Evolutionary conservation across 2,888 invertebrate species (phyloP).

Genomic region (Leptarthrus brevirostris): DNA sequence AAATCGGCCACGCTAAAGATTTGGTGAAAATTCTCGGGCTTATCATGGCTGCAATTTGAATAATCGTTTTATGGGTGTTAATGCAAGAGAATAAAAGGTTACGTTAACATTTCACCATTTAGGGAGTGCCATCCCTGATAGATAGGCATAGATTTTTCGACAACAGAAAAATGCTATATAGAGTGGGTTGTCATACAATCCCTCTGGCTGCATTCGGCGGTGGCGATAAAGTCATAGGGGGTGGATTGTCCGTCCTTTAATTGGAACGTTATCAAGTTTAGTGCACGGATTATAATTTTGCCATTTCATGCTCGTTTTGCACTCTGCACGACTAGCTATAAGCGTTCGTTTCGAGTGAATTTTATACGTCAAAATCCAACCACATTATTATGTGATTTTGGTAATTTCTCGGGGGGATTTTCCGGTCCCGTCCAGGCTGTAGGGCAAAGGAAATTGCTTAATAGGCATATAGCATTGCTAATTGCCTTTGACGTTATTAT

Average conservation of each 20-base stretch:
- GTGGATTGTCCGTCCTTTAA: not conserved
- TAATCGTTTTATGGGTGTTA: conserved; percentile 40
- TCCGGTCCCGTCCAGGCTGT: no score
- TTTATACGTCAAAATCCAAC: not conserved
- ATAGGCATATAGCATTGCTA: no score
- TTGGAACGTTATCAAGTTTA: not conserved
- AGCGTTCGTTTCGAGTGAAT: not conserved
- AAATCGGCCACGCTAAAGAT: conserved; percentile 45
- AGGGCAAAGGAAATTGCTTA: no score
- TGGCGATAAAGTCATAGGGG: not conserved
- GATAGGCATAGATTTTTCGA: not conserved
- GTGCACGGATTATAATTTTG: not conserved
- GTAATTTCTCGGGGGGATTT: not conserved
- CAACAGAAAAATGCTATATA: no score
- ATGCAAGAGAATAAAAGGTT: not conserved
- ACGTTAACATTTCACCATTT: not conserved
- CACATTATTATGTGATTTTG: conserved; percentile 4
- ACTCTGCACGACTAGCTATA: not conserved
- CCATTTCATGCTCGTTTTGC: no score
- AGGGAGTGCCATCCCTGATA: not conserved
- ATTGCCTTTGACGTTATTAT: no score
- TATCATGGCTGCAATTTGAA: conserved; percentile 36
- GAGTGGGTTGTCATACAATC: no score
- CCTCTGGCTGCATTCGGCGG: no score
- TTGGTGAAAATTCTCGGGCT: conserved; percentile 37